Percentiles rank a stretch among this genome's conserved stretches.
phyloP scores from a whole-genome alignment of 2,888 invertebrate genomes.

The Drosophila parthenogenetica region DNA sequence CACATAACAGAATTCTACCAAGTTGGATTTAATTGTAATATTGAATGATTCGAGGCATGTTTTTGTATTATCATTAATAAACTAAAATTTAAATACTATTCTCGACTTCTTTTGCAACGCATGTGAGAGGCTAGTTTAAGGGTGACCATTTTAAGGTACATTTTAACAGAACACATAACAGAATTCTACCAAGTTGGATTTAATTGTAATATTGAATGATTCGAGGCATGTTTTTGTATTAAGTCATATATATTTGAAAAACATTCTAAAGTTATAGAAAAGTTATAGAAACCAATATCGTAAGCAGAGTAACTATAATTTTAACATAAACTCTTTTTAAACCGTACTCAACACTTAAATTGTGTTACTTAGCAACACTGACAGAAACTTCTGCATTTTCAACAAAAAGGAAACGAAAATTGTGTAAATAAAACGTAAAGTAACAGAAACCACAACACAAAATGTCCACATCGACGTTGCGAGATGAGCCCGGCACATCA shows the following conservation, averaged over 20 bases:
- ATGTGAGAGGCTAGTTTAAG: not conserved
- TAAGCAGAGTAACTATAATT: not conserved
- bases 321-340: not conserved
- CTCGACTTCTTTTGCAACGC: not conserved
- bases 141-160: not conserved
- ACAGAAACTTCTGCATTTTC: slow-evolving; percentile 33
- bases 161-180: not conserved
- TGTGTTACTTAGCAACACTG: slow-evolving; percentile 31
- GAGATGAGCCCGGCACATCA: slow-evolving; percentile 82
- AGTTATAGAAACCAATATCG: not conserved
- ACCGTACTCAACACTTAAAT: slow-evolving; percentile 27
- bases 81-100: not conserved
- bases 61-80: slow-evolving; percentile 48
- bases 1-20: not conserved
- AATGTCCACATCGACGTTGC: slow-evolving; percentile 68
- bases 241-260: too few relatives aligned
- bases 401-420: slow-evolving; percentile 37
- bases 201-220: too few relatives aligned
- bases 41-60: too few relatives aligned
- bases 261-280: too few relatives aligned
- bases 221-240: too few relatives aligned
- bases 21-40: too few relatives aligned
- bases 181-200: not conserved
- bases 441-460: slow-evolving; percentile 35
- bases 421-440: slow-evolving; percentile 12